These are phyloP conservation scores for Marasmarcha lunaedactyla DNA, from an alignment of 2,888 invertebrate genomes.

Conservation along the genomic window DNA sequence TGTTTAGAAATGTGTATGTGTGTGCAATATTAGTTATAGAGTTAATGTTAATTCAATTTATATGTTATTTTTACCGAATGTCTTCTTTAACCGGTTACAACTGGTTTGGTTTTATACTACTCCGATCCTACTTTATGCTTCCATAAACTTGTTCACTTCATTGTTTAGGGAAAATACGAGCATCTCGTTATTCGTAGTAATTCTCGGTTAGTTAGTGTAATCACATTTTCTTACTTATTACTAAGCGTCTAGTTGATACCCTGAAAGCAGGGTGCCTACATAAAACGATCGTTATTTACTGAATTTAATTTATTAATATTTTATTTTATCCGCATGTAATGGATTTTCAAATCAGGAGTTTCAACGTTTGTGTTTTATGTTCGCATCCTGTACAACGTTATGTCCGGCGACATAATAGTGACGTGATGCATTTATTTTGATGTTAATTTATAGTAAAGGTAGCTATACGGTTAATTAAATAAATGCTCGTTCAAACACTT, in stretches of 20 bases:
- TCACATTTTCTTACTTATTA: slow-evolving; percentile 43
- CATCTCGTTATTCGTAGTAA: slow-evolving; percentile 37
- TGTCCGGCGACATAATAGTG: slow-evolving; percentile 64
- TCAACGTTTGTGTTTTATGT: slow-evolving; percentile 16
- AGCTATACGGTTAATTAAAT: slow-evolving; percentile 56
- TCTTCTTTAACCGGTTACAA: slow-evolving; percentile 24
- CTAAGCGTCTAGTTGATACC: slow-evolving; percentile 50
- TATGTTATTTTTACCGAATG: slow-evolving; percentile 40
- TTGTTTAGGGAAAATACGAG: slow-evolving; percentile 30
- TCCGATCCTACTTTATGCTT: slow-evolving; percentile 34
- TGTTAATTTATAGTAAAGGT: slow-evolving; percentile 67
- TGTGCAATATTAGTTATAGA: slow-evolving; percentile 69
- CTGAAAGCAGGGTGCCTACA: background rate
- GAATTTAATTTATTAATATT: background rate
- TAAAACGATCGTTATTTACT: background rate
- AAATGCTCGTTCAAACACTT: slow-evolving; percentile 57
- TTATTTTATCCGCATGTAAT: too few species aligned
- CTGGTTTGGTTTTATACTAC: slow-evolving; percentile 14
- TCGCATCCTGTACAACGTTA: slow-evolving; percentile 52
- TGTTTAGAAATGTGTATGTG: slow-evolving; percentile 66
- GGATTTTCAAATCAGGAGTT: background rate
- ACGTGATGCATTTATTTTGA: slow-evolving; percentile 69
- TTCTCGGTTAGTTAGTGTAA: slow-evolving; percentile 61
- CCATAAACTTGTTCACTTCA: slow-evolving; percentile 50
- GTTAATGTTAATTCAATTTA: slow-evolving; percentile 30